Evolutionary conservation across 2,113 vertebrate species (phyloP).

Genomic region (Plecotus auritus): DNA sequence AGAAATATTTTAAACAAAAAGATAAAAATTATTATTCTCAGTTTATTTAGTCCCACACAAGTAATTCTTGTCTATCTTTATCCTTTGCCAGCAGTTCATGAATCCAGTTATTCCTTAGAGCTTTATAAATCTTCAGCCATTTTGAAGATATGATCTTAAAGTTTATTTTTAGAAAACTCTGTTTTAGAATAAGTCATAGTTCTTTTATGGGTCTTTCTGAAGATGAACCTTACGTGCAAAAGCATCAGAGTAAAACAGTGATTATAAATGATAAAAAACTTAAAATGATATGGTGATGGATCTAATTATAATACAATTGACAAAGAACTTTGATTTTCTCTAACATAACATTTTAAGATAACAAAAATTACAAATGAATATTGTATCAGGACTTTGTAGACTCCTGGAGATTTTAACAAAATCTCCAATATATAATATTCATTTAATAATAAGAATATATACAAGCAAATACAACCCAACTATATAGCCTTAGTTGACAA

Average conservation of each 20-base stretch:
- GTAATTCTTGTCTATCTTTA: background rate
- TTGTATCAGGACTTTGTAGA: background rate
- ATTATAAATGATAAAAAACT: background rate
- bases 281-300: background rate
- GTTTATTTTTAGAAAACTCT: background rate
- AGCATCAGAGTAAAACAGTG: background rate
- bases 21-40: background rate
- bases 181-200: background rate
- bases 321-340: background rate
- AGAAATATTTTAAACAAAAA: background rate
- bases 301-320: background rate
- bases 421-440: background rate
- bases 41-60: background rate
- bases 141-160: background rate
- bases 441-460: background rate
- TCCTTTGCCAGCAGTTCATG: background rate
- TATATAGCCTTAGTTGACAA: background rate
- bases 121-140: background rate
- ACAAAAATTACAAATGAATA: background rate
- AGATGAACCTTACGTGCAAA: background rate
- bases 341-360: background rate
- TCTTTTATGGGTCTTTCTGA: background rate
- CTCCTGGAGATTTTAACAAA: background rate
- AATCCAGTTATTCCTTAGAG: too few species aligned
- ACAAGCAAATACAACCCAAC: background rate